These are phyloP conservation scores for Pseudococcus jackbeardsleyi DNA, from an alignment of 2,888 invertebrate species.

Conservation along the genomic window DNA sequence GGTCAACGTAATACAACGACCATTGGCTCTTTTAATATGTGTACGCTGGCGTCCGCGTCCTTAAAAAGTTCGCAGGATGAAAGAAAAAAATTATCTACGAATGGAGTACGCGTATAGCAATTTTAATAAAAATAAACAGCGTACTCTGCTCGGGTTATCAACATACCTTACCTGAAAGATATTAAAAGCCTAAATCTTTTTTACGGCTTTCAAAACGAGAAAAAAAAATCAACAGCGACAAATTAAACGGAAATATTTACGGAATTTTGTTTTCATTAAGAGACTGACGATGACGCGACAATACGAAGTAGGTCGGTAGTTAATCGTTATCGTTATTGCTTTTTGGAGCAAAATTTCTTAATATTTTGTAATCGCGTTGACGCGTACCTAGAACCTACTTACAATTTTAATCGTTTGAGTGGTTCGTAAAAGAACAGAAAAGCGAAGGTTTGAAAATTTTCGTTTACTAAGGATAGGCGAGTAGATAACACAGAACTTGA, in stretches of 20 bases:
- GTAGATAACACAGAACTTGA: too few relatives aligned
- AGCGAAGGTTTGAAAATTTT: too few relatives aligned
- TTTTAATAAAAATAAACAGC: slow-evolving; percentile 46
- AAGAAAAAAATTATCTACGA: slow-evolving; percentile 31
- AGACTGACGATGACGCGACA: background rate
- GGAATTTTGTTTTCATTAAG: slow-evolving; percentile 10
- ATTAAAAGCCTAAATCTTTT: slow-evolving; percentile 36
- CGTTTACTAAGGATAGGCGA: too few relatives aligned
- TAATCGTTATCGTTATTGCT: too few relatives aligned
- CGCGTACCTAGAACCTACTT: too few relatives aligned
- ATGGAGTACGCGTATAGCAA: slow-evolving; percentile 11
- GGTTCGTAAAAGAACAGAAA: too few relatives aligned
- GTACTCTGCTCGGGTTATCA: background rate
- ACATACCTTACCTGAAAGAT: slow-evolving; percentile 4
- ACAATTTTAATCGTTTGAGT: too few relatives aligned
- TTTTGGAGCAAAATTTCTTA: too few relatives aligned
- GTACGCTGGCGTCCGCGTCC: background rate
- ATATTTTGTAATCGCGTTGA: too few relatives aligned
- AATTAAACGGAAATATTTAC: slow-evolving; percentile 19
- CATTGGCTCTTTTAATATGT: slow-evolving; percentile 5
- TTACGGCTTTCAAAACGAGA: slow-evolving; percentile 6
- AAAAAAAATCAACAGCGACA: background rate
- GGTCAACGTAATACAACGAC: background rate
- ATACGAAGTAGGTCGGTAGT: too few relatives aligned
- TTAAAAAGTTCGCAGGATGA: background rate